Conservation (phyloP, 2,113 vertebrate genomes). For the Petaurus breviceps region DNA sequence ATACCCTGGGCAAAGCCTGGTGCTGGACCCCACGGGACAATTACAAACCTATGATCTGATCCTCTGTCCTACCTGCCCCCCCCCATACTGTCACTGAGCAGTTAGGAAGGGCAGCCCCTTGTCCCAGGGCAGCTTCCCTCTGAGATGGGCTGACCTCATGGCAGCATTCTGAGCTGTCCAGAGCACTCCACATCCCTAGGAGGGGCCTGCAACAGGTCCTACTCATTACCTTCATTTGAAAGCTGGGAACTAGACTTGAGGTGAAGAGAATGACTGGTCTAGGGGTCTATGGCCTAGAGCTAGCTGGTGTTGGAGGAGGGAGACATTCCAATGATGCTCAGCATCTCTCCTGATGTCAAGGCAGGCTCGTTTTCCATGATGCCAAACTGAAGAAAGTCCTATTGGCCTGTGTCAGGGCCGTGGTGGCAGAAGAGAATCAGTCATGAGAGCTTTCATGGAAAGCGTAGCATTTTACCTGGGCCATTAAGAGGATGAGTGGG, state of each 20-base stretch:
- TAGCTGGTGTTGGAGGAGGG: not conserved
- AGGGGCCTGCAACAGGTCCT: too few relatives aligned
- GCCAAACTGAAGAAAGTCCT: not conserved
- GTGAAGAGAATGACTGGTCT: too few relatives aligned
- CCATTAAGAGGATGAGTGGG: not conserved
- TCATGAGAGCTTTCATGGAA: not conserved
- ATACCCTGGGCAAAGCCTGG: not conserved
- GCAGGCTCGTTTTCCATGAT: not conserved
- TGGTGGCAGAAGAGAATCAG: not conserved
- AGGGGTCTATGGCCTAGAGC: not conserved
- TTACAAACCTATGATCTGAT: too few relatives aligned
- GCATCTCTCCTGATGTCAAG: not conserved
- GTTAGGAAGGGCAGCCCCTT: too few relatives aligned
- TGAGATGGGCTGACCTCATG: too few relatives aligned
- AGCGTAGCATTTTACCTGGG: not conserved
- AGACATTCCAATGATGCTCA: not conserved
- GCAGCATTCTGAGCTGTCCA: too few relatives aligned
- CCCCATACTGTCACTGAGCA: too few relatives aligned
- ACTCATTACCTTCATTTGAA: too few relatives aligned
- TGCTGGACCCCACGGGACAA: not conserved
- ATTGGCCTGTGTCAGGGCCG: not conserved
- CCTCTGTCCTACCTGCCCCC: too few relatives aligned
- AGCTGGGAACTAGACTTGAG: too few relatives aligned
- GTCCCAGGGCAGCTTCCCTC: too few relatives aligned
- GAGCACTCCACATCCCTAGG: too few relatives aligned